A percentile compares a stretch with the other conserved stretches of the same genome.
These are phyloP conservation scores for Girardinichthys multiradiatus DNA, from an alignment of 2,113 vertebrate species.

Conservation along the genomic window DNA sequence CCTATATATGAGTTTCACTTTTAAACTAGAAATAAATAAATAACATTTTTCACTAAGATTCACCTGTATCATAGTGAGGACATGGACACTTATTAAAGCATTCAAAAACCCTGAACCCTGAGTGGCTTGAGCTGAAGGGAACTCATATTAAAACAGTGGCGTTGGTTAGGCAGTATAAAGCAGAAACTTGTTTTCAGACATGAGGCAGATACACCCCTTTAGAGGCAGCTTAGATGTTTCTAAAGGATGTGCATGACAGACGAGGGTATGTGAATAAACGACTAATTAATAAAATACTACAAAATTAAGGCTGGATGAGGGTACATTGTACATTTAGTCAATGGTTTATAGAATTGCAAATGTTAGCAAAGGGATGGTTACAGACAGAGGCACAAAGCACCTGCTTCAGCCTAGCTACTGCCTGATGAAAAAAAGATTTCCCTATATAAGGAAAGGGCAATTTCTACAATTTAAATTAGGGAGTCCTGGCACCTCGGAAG, in stretches of 20 bases:
- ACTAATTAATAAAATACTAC: conserved; percentile 6
- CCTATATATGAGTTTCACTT: background rate
- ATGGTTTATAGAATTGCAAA: background rate
- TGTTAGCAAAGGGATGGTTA: background rate
- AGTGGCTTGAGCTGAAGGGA: conserved; percentile 39
- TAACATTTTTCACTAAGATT: background rate
- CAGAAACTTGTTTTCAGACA: conserved; percentile 22
- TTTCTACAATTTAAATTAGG: conserved; percentile 37
- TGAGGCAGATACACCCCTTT: conserved; percentile 17
- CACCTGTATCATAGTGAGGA: conserved; percentile 13
- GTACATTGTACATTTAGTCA: background rate
- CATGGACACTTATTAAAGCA: conserved; percentile 13
- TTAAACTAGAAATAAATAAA: background rate
- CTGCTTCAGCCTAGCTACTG: conserved; percentile 6
- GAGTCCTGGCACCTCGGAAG: conserved; percentile 17
- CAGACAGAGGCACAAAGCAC: background rate
- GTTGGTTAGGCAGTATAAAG: background rate
- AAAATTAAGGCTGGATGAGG: background rate
- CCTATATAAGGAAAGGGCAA: background rate
- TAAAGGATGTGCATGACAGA: conserved; percentile 26
- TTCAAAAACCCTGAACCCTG: background rate
- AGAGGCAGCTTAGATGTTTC: conserved; percentile 21
- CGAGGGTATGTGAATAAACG: background rate
- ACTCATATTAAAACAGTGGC: conserved; percentile 37
- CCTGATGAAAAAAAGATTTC: conserved; percentile 18